Percentiles rank a stretch among this genome's conserved stretches.
Conservation (phyloP, 2,888 invertebrate genomes). For the Carabus problematicus region DNA sequence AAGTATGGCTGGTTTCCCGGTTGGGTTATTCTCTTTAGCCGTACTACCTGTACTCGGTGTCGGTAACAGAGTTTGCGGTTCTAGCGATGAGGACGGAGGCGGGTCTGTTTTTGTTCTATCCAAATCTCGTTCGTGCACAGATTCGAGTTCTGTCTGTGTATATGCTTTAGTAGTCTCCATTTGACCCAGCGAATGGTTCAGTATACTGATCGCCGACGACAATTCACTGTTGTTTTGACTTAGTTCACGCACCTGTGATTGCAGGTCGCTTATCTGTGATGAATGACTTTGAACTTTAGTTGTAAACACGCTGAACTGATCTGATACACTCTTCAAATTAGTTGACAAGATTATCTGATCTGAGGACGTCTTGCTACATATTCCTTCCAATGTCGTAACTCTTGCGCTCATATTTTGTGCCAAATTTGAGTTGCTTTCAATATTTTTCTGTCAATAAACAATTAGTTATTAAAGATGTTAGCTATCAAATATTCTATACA, state of each 20-base stretch:
- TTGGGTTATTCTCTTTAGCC: conserved; percentile 19
- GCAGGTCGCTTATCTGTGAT: conserved; percentile 27
- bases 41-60: conserved; percentile 7
- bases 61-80: conserved; percentile 17
- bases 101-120: conserved; percentile 15
- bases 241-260: conserved; percentile 31
- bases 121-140: conserved; percentile 18
- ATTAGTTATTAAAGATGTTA: neutral
- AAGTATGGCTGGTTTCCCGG: conserved; percentile 33
- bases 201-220: conserved; percentile 15
- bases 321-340: conserved; percentile 51
- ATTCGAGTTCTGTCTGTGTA: conserved; percentile 12
- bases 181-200: conserved; percentile 18
- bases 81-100: conserved; percentile 27
- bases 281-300: conserved; percentile 29
- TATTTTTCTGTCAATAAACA: conserved; percentile 52
- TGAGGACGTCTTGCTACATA: conserved; percentile 51
- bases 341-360: conserved; percentile 48
- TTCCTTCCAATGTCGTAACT: conserved; percentile 57
- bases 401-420: conserved; percentile 57
- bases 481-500: no score
- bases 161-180: conserved; percentile 12
- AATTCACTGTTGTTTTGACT: conserved; percentile 35
- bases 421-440: conserved; percentile 56
- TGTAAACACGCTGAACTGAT: conserved; percentile 42